Evolutionary conservation across 2,888 invertebrate species (phyloP), one percentile per base, ranked within the genome.

Genomic region (Cataglyphis altisquamis): DNA sequence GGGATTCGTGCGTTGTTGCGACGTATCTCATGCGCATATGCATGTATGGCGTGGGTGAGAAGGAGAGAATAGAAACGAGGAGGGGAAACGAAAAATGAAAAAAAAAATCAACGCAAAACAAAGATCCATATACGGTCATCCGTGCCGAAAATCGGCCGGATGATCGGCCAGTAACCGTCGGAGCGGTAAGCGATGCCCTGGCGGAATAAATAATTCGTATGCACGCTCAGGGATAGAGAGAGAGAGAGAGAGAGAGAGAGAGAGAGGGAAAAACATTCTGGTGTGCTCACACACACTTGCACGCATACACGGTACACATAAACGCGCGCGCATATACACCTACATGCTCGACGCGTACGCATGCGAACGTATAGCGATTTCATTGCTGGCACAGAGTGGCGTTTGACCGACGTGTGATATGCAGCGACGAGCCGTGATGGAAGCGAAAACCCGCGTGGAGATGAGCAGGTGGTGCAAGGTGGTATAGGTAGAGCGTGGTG

Each of bases 371-470:
- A 92, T 90, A 91, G 90, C 92, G 91, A 92, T 93, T 93, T 93
- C 92, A 93, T 93, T 92, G 92, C 91, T 87, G 90, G 90, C 88
- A 87, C 90, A 90, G 91, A 91, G 93, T 92, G 93, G 92, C 92
- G 92, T 94, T 94, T 94, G 94, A 93, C 93, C 94, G 93, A 93
- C 93, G 93, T 92, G 94, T 92, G 94, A 94, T 93, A 92, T 93
- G 94, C 92, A 92, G 92, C 90, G 90, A 87, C 88, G 86, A 91
- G 87, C 83, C 85, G 88, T 86, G 90, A 89, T 89, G 90, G 91
- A 87, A 86, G 84, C 84, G 85, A 72, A 67, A 77, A 67, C 77
- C 82, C 67, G 52, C 52, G 89, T 85, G 81, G 85, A 84, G 85
- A 70, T 80, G 86, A 83, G 88, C 89, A 89, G 90, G 89, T 89